Evolutionary conservation across 1,140 invertebrate species (phyloP).

Genomic region (Megalopta genalis): DNA sequence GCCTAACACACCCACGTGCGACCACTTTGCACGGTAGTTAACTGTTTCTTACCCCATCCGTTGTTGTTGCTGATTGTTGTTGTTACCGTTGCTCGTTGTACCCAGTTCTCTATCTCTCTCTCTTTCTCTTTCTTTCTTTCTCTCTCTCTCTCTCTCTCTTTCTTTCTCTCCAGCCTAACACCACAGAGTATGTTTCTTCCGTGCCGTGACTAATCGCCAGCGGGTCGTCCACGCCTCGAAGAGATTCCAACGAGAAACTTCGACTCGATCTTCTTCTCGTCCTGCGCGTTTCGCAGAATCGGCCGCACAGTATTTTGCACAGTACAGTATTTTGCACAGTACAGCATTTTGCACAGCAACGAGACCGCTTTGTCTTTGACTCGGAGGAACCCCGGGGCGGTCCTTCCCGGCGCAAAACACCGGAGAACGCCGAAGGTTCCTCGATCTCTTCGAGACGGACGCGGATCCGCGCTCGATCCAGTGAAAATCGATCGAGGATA

Average conservation of each 20-base stretch:
- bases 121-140: too few species aligned
- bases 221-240: constrained; percentile 15
- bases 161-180: constrained; percentile 12
- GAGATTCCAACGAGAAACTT: constrained; percentile 2
- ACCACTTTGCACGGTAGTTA: constrained; percentile 59
- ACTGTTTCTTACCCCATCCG: constrained; percentile 21
- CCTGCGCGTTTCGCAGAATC: too few species aligned
- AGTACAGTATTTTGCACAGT: too few species aligned
- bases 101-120: constrained; percentile 3
- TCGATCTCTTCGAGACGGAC: constrained; percentile 18
- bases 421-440: neutral
- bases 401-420: neutral
- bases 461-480: neutral
- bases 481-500: constrained; percentile 36
- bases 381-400: too few species aligned
- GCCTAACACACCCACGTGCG: constrained; percentile 55
- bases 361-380: neutral
- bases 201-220: neutral
- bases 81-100: constrained; percentile 55
- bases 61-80: constrained; percentile 48
- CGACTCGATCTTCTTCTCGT: neutral
- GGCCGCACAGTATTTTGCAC: too few species aligned
- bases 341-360: too few species aligned
- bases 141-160: neutral
- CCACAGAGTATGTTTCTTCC: constrained; percentile 23